Conservation (phyloP, 2,888 invertebrate species). For the Furcula furcula region DNA sequence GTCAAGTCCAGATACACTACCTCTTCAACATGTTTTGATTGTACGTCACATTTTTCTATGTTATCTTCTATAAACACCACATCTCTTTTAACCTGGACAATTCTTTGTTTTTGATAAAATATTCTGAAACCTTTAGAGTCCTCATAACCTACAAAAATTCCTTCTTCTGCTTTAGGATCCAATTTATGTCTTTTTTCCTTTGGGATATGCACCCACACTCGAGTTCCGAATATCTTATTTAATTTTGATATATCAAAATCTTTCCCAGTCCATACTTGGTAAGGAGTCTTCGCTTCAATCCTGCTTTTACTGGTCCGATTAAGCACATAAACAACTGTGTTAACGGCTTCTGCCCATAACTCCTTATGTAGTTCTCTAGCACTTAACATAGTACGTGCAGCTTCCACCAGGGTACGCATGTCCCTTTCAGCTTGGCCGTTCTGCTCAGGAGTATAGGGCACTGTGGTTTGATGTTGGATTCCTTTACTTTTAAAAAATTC, state of each 20-base stretch:
- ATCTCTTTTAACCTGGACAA: too few species aligned
- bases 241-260: neutral
- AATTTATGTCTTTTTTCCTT: too few species aligned
- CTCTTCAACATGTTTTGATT: too few species aligned
- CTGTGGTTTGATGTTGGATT: slow-evolving; percentile 2
- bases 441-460: slow-evolving; percentile 1
- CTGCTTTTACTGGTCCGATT: slow-evolving; percentile 1
- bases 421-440: slow-evolving; percentile 1
- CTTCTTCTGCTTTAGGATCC: too few species aligned
- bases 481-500: slow-evolving; percentile 1
- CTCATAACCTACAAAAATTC: too few species aligned
- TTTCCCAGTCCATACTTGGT: slow-evolving; percentile 1
- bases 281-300: slow-evolving; percentile 1
- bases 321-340: slow-evolving; percentile 1
- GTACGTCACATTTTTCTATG: too few species aligned
- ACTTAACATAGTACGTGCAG: neutral
- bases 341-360: slow-evolving; percentile 2
- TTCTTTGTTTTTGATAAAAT: too few species aligned
- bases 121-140: too few species aligned
- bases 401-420: slow-evolving; percentile 1
- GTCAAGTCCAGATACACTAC: too few species aligned
- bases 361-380: neutral
- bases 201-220: neutral
- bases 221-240: slow-evolving; percentile 2
- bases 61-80: too few species aligned